Base-by-base conservation (phyloP, 1,140 invertebrate species). In the Psilanteris sp. region DNA sequence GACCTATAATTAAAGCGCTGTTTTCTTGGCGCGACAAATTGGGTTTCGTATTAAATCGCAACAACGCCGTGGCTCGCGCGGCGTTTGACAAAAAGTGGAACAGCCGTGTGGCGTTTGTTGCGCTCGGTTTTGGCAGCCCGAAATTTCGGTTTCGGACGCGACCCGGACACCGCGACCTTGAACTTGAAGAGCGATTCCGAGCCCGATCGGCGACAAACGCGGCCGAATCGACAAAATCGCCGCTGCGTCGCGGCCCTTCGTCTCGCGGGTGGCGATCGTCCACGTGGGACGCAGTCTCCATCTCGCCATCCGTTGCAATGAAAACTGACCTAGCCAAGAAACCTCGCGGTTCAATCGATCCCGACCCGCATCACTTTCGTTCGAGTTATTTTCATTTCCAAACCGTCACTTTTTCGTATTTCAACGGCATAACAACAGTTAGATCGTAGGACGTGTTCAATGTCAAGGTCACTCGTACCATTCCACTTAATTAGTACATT, bases 131-230 rank as follows among this genome's bases (percentile, higher is more conserved):
- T 18, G 22, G 11, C n/a, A n/a, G n/a, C n/a, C n/a, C n/a, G n/a
- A n/a, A n/a, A n/a, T n/a, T n/a, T n/a, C n/a, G n/a, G n/a, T n/a
- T n/a, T 81, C 84, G 81, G 80, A 83, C 79, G 73, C 73, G 79
- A 78, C 82, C 78, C 79, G 77, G 71, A 81, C 73, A 34, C 16
- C 15, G 48, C 41, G 54, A 50, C 85, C 85, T 87, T 87, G 84
- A 86, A 84, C 83, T 87, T 85, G 77, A 9, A 24, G 6, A 37
- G 44, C 39, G 48, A 36, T 36, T 24, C 31, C 6, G 6, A 7
- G 39, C 20, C 29, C 24, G 3, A 26, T 8, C 24, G 1, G 9
- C 9, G 46, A 32, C 37, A 43, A 67, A 41, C n/a, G n/a, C n/a
- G n/a, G n/a, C n/a, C n/a, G n/a, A n/a, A n/a, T n/a, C n/a, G n/a